Base-by-base conservation (phyloP, 2,113 vertebrate genomes). In the Callaeas wilsoni region DNA sequence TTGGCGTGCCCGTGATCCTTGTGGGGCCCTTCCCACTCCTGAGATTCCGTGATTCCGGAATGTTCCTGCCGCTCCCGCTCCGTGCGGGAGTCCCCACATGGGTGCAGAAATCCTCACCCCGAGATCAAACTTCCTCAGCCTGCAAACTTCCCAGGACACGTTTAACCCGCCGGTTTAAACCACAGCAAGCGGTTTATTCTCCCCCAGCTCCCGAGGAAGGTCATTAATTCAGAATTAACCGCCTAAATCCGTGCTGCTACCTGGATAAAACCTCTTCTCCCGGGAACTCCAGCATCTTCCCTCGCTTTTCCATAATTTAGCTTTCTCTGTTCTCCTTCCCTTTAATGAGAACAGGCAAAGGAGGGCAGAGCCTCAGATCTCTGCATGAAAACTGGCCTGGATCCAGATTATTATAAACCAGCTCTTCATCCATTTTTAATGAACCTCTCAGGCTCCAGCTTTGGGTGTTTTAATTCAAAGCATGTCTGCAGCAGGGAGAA, bases 401-500 rank as follows among this genome's bases (percentile, higher is more conserved):
- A 8, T 76, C 92, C 93, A 94, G 84, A 80, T 91, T 59, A 90
- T 94, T 77, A 89, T 65, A 83, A 94, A 94, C 77, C 25, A 17
- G 44, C 75, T 65, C 78, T 77, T 94, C 84, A 94, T 95, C 94
- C 85, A 75, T 91, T 86, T 93, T 91, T 95, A 95, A 95, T 88
- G 93, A 94, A 78, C 59, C 79, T 59, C 89, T 89, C 12, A 2
- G 62, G 78, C 90, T 92, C 7, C 8, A 46, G 90, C 84, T 53
- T 16, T 2, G 75, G 68, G 12, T 53, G 62, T 83, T 92, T 85
- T 82, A 29, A 96, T 90, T 92, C 93, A 35, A 50, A 79, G 82
- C 91, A 26, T 67, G 78, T 92, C 90, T 67, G 67, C 63, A n/a
- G 63, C 83, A 14, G 42, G 88, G 65, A 56, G 57, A 47, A 84